Evolutionary conservation across 1,140 invertebrate genomes (phyloP).

Genomic region (Antheraea pernyi): DNA sequence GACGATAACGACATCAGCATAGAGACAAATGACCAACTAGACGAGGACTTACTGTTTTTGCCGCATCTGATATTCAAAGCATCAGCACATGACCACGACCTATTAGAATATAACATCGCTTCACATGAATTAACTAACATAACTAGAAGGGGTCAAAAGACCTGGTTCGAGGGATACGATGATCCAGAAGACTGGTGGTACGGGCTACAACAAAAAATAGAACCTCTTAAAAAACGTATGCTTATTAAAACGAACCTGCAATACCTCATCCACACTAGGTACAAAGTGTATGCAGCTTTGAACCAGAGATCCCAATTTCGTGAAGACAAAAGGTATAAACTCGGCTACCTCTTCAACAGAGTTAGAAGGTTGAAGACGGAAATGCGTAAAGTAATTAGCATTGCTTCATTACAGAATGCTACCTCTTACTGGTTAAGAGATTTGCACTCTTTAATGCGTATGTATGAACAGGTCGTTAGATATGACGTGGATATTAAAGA

Average conservation of each 20-base stretch:
- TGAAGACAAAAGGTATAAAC: slow-evolving; percentile 31
- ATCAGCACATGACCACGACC: slow-evolving; percentile 20
- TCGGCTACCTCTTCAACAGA: slow-evolving; percentile 48
- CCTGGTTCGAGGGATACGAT: slow-evolving; percentile 13
- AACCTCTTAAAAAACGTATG: neutral
- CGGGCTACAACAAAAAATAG: neutral
- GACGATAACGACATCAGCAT: slow-evolving; percentile 20
- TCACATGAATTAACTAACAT: slow-evolving; percentile 25
- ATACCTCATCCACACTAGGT: slow-evolving; percentile 36
- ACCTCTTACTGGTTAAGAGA: neutral
- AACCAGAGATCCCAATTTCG: slow-evolving; percentile 21
- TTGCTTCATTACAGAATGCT: slow-evolving; percentile 5
- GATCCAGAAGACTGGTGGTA: slow-evolving; percentile 25
- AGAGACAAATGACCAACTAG: neutral
- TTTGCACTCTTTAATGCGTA: slow-evolving; percentile 15
- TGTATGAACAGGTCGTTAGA: slow-evolving; percentile 40
- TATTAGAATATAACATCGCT: slow-evolving; percentile 34
- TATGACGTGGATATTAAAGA: slow-evolving; percentile 42
- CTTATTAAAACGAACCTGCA: slow-evolving; percentile 22
- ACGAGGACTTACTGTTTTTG: neutral
- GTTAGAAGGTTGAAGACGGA: slow-evolving; percentile 36
- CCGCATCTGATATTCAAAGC: neutral
- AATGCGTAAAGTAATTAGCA: slow-evolving; percentile 30
- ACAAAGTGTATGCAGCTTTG: slow-evolving; percentile 33
- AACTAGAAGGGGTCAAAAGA: slow-evolving; percentile 17